Evolutionary conservation across 2,113 vertebrate genomes (phyloP), one percentile per base, ranked within the genome.

Genomic region (Corythaixoides concolor): DNA sequence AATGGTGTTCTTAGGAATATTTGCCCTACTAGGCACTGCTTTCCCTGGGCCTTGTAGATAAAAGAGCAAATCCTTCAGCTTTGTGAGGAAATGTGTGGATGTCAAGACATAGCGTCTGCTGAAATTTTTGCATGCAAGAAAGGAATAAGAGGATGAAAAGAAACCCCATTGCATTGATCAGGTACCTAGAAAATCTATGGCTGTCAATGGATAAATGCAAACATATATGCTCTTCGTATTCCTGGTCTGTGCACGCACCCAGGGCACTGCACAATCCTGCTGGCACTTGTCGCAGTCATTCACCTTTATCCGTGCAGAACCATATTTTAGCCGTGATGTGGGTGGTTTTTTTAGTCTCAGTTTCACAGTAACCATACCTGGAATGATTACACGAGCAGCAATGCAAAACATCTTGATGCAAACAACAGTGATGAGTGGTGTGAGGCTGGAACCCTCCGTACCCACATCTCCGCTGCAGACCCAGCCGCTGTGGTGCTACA

Each of bases 331-430:
- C 74, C 1, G 1, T 85, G 62, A 37, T 22, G 58, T 76, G 47
- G 62, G 84, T 43, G 66, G 95, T 89, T 92, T 79, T 89, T 96
- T 97, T 50, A 60, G 68, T 76, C 73, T 95, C 67, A 20, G 43
- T 92, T 95, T 90, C 83, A 68, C 76, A 81, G 80, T 82, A 58
- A 88, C 81, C 30, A 35, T 95, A 95, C 92, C 80, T 89, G 66
- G 67, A 83, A 85, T 82, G 87, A 91, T 88, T 76, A 85, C 58
- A 41, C 26, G 73, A 89, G 37, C 58, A 88, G 6, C 87, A 67
- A 17, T 39, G 74, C 18, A 63, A 93, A 93, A 83, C 68, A 26
- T 78, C 73, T 70, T 66, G 59, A 50, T 55, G 86, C 56, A 41
- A 6, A 53, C 0, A 2, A 30, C 91, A 87, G 69, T 15, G 49